A percentile compares a stretch with the other conserved stretches of the same genome.
phyloP scores from a whole-genome alignment of 2,888 invertebrate species.

The Cecidostiba fungosa region DNA sequence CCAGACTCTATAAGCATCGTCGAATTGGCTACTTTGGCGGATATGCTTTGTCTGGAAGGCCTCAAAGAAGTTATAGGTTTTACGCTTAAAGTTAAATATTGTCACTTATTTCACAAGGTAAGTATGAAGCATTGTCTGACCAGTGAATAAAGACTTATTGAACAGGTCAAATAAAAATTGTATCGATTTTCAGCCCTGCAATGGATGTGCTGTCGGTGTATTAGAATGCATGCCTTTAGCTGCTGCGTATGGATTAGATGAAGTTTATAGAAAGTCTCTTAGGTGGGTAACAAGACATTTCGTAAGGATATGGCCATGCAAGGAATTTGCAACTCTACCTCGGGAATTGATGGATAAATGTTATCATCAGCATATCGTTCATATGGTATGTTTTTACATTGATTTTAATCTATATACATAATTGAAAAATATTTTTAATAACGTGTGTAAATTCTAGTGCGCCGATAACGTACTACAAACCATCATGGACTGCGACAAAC shows the following conservation, averaged over 20 bases:
- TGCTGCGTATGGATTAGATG: constrained; percentile 92
- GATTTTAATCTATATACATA: not conserved
- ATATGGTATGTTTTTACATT: constrained; percentile 82
- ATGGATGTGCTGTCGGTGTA: constrained; percentile 92
- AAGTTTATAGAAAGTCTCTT: constrained; percentile 91
- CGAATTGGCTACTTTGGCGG: constrained; percentile 93
- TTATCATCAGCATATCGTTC: constrained; percentile 90
- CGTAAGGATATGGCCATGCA: constrained; percentile 94
- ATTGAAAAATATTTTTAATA: not conserved
- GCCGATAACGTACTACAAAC: constrained; percentile 91
- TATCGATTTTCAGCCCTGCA: constrained; percentile 87
- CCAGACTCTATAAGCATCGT: constrained; percentile 93
- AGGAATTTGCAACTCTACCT: constrained; percentile 92
- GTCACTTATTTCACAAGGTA: constrained; percentile 96
- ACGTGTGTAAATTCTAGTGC: constrained; percentile 80
- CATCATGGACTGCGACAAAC: constrained; percentile 91
- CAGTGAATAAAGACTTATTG: not conserved
- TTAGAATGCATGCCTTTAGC: constrained; percentile 93
- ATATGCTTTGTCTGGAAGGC: constrained; percentile 94
- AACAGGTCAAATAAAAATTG: not conserved
- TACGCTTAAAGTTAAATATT: constrained; percentile 92
- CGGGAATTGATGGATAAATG: constrained; percentile 92
- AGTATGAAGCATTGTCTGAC: constrained; percentile 58
- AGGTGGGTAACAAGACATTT: constrained; percentile 94
- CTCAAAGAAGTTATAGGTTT: constrained; percentile 95